These are phyloP conservation scores for Cettia cetti DNA, from an alignment of 2,113 vertebrate genomes.

Conservation along the genomic window DNA sequence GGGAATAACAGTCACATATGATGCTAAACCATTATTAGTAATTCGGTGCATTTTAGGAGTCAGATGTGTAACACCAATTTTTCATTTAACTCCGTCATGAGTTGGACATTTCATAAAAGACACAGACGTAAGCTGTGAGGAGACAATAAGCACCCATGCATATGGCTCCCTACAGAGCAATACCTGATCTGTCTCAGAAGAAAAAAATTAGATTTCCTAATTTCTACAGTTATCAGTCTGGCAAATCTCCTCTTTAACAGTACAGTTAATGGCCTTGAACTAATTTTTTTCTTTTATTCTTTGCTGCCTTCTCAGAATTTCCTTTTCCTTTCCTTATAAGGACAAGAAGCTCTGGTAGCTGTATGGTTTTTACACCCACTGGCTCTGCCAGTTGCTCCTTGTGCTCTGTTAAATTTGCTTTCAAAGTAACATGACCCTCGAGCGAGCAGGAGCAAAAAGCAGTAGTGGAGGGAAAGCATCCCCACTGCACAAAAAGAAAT, in stretches of 20 bases:
- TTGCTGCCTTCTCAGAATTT: not conserved
- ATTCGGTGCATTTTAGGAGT: not conserved
- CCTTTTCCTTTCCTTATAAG: not conserved
- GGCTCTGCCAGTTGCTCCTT: not conserved
- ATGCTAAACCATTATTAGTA: not conserved
- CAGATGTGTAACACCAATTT: not conserved
- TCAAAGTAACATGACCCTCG: not conserved
- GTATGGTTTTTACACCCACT: not conserved
- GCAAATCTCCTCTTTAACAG: not conserved
- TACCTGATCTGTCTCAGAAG: not conserved
- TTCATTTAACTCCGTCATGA: not conserved
- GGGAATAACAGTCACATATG: not conserved
- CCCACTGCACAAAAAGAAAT: not conserved
- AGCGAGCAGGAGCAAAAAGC: not conserved
- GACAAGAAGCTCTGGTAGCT: not conserved
- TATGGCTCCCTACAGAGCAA: not conserved
- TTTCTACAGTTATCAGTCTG: not conserved
- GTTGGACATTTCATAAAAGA: not conserved
- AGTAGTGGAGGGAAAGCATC: not conserved
- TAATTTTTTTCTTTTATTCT: not conserved
- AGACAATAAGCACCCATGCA: not conserved
- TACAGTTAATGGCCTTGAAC: not conserved
- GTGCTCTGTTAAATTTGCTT: not conserved
- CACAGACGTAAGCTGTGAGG: not conserved
- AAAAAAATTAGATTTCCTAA: not conserved